phyloP scores from a whole-genome alignment of 2,888 invertebrate species.

The Ophion slaviceki region DNA sequence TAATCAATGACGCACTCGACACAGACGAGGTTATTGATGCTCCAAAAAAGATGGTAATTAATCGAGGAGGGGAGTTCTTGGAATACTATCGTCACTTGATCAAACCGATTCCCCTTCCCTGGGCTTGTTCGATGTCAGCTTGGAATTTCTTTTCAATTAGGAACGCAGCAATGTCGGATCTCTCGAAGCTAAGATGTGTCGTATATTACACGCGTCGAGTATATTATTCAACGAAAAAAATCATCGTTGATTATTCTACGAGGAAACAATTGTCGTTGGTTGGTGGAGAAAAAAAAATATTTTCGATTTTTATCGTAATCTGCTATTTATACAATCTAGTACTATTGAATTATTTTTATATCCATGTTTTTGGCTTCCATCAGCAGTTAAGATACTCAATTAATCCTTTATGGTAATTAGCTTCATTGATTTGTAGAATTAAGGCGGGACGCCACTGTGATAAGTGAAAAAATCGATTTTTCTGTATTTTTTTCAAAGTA shows the following conservation, averaged over 20 bases:
- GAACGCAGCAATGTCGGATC: neutral
- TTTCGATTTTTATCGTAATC: neutral
- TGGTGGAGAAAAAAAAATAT: neutral
- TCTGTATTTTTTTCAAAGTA: no score
- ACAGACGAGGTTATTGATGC: slow-evolving; percentile 69
- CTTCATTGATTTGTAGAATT: neutral
- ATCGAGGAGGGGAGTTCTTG: slow-evolving; percentile 56
- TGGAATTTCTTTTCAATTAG: slow-evolving; percentile 25
- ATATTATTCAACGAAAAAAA: neutral
- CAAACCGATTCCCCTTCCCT: slow-evolving; percentile 38
- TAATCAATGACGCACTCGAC: slow-evolving; percentile 67
- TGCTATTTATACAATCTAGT: neutral
- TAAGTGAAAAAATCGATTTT: no score
- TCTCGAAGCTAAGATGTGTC: neutral
- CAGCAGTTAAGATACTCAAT: neutral
- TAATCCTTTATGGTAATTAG: neutral
- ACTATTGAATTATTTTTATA: no score
- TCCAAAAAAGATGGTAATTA: slow-evolving; percentile 64
- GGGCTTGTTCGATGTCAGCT: neutral
- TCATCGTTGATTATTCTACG: neutral
- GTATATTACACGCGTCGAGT: neutral
- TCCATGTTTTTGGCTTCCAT: no score
- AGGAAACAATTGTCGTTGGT: neutral
- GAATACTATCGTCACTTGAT: slow-evolving; percentile 67
- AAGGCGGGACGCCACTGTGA: no score